phyloP scores from a whole-genome alignment of 1,140 invertebrate species.

The Scaptomyza hsui region DNA sequence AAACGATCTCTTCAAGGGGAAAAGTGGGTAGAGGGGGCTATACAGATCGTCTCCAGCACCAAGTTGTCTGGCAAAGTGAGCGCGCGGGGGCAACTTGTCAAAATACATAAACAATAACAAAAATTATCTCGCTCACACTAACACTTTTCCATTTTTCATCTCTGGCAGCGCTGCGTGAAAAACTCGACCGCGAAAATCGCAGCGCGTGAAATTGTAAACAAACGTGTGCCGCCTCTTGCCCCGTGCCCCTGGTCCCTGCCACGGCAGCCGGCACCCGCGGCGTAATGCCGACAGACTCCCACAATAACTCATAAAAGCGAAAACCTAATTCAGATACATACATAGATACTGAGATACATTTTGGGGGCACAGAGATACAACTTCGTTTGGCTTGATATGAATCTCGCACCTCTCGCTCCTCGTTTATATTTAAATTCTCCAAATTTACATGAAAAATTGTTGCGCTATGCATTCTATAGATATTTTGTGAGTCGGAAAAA shows the following conservation, averaged over 20 bases:
- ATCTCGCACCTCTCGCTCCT: constrained; percentile 71
- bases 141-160: constrained; percentile 50
- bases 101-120: constrained; percentile 84
- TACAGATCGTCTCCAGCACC: constrained; percentile 43
- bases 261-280: constrained; percentile 56
- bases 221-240: constrained; percentile 29
- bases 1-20: background rate
- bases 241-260: background rate
- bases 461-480: constrained; percentile 30
- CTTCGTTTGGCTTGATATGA: constrained; percentile 43
- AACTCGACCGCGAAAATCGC: constrained; percentile 79
- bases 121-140: constrained; percentile 65
- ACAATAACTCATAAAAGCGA: constrained; percentile 77
- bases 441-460: constrained; percentile 61
- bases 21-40: background rate
- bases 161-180: constrained; percentile 62
- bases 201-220: constrained; percentile 80
- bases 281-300: constrained; percentile 68
- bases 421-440: constrained; percentile 78
- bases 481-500: constrained; percentile 74
- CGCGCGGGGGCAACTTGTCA: constrained; percentile 70
- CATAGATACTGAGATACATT: constrained; percentile 17
- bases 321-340: constrained; percentile 27
- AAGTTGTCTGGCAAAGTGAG: constrained; percentile 72
- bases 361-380: constrained; percentile 6